Conservation (phyloP, 2,888 invertebrate genomes). For the Galerucella calmariensis region DNA sequence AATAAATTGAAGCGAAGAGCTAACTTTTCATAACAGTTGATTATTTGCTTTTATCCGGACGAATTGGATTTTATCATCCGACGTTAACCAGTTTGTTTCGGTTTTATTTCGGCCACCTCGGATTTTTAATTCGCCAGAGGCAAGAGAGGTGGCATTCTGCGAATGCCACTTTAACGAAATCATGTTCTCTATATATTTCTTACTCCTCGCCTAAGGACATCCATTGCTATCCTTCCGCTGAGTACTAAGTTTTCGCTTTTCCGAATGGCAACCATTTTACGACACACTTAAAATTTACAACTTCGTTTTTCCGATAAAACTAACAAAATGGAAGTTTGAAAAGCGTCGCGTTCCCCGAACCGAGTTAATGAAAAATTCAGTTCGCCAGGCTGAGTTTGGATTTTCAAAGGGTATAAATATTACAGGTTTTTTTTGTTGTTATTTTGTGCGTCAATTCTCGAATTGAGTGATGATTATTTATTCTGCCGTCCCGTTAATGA, state of each 20-base stretch:
- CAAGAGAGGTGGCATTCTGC: conserved; percentile 51
- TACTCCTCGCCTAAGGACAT: conserved; percentile 51
- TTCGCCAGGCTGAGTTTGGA: conserved; percentile 15
- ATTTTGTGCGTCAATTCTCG: not conserved
- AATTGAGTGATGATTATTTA: conserved; percentile 4
- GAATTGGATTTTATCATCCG: too few species aligned
- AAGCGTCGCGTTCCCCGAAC: conserved; percentile 30
- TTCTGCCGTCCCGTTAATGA: not conserved
- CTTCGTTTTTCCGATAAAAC: conserved; percentile 42
- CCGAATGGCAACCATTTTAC: conserved; percentile 47
- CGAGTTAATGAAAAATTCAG: conserved; percentile 25
- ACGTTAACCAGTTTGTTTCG: not conserved
- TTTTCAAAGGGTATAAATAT: conserved; percentile 19
- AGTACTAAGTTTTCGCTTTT: conserved; percentile 54
- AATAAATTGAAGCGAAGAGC: too few species aligned
- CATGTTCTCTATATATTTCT: conserved; percentile 48
- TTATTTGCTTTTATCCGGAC: too few species aligned
- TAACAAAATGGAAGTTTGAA: conserved; percentile 34
- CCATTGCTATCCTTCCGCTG: conserved; percentile 48
- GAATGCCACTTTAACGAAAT: conserved; percentile 55
- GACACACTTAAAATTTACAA: conserved; percentile 51
- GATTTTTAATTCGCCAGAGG: conserved; percentile 58
- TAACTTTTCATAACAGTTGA: too few species aligned
- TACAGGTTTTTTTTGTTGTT: not conserved
- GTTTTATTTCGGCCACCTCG: conserved; percentile 1